Conservation (phyloP, 2,113 vertebrate genomes). For the Dasypus novemcinctus region DNA sequence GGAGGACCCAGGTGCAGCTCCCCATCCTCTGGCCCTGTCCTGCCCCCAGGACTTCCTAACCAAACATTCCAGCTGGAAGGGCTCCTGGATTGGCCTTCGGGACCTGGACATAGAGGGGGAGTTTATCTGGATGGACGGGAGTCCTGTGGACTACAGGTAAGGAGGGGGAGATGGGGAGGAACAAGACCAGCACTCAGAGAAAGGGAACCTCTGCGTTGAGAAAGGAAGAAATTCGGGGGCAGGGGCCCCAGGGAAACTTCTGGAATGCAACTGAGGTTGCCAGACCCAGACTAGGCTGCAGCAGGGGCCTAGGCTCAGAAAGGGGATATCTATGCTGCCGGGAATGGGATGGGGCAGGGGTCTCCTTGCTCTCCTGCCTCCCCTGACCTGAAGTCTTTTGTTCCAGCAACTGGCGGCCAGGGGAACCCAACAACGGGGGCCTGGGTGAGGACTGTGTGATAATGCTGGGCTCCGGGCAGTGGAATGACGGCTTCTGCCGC, state of each 20-base stretch:
- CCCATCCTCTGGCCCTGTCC: background rate
- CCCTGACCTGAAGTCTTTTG: background rate
- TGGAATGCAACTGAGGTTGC: background rate
- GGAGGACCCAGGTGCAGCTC: accelerated
- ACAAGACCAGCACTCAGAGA: background rate
- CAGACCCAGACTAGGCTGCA: background rate
- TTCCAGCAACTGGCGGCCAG: conserved; percentile 64
- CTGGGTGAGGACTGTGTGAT: conserved; percentile 68
- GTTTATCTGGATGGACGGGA: conserved; percentile 67
- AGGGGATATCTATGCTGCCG: background rate
- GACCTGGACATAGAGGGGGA: conserved; percentile 45
- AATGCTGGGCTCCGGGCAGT: conserved; percentile 25
- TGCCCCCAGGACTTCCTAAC: conserved; percentile 61
- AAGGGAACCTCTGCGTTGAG: background rate
- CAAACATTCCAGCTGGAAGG: background rate
- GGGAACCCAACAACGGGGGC: conserved; percentile 65
- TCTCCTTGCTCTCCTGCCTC: accelerated
- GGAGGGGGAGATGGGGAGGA: background rate
- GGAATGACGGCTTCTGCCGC: conserved; percentile 52
- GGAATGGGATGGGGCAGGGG: background rate
- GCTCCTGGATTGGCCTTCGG: conserved; percentile 73
- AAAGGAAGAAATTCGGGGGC: background rate
- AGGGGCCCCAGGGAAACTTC: background rate
- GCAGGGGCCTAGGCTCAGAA: background rate
- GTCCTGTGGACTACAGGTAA: conserved; percentile 62